Percentiles rank a stretch among this genome's conserved stretches.
phyloP scores from a whole-genome alignment of 2,113 vertebrate species.

The Pao palembangensis region DNA sequence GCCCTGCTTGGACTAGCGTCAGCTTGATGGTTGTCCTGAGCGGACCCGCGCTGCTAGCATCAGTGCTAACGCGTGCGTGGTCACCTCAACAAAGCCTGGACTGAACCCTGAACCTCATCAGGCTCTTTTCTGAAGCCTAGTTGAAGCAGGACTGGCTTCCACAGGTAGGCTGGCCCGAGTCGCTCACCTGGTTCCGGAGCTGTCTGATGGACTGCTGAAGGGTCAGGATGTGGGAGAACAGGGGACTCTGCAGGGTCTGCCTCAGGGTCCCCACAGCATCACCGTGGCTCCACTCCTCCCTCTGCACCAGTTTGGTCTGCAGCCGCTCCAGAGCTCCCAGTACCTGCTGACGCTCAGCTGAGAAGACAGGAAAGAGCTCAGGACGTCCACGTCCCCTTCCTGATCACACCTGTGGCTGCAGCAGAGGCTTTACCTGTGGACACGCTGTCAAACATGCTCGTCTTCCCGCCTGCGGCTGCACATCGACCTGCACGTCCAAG shows the following conservation, averaged over 20 bases:
- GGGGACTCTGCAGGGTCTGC: constrained; percentile 84
- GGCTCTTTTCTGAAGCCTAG: too few relatives aligned
- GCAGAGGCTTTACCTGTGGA: constrained; percentile 56
- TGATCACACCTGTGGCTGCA: too few relatives aligned
- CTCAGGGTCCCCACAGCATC: constrained; percentile 77
- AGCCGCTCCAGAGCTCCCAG: constrained; percentile 88
- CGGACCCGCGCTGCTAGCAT: too few relatives aligned
- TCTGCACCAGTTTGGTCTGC: constrained; percentile 82
- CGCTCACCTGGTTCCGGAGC: constrained; percentile 80
- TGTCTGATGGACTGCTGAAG: constrained; percentile 94
- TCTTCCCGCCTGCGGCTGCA: constrained; percentile 1
- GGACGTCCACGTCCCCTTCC: too few relatives aligned
- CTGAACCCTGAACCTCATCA: too few relatives aligned
- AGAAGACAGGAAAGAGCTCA: constrained; percentile 51
- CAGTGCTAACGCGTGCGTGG: too few relatives aligned
- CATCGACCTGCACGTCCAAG: constrained; percentile 12
- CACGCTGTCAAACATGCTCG: constrained; percentile 74
- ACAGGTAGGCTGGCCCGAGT: too few relatives aligned
- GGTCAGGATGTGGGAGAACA: constrained; percentile 90
- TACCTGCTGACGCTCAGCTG: constrained; percentile 86
- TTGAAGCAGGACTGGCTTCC: too few relatives aligned
- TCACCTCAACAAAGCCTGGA: too few relatives aligned
- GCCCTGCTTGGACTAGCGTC: too few relatives aligned
- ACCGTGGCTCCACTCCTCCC: constrained; percentile 83
- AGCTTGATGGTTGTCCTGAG: too few relatives aligned